Conservation (phyloP, 1,140 invertebrate species). For the Aleiodes sp. region DNA sequence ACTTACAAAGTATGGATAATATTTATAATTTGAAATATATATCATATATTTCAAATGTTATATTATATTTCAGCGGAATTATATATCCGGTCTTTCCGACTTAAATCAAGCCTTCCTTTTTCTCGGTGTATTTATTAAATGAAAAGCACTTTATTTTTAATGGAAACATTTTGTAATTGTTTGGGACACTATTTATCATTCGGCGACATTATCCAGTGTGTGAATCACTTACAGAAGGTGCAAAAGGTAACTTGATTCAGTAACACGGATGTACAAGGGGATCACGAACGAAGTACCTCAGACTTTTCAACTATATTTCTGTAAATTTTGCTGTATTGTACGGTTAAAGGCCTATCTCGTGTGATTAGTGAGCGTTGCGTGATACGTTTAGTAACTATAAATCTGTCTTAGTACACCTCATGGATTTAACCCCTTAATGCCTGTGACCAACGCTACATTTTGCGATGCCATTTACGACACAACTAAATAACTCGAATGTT, state of each 20-base stretch:
- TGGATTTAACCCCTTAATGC: not conserved
- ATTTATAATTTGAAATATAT: too few relatives aligned
- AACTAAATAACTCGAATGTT: not conserved
- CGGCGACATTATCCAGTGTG: not conserved
- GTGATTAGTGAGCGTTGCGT: constrained; percentile 31
- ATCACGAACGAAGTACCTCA: not conserved
- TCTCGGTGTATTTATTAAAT: too few relatives aligned
- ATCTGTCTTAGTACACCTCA: constrained; percentile 20
- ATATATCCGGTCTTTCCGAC: too few relatives aligned
- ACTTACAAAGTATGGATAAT: too few relatives aligned
- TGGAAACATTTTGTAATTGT: not conserved
- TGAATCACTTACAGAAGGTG: not conserved
- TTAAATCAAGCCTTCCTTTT: too few relatives aligned
- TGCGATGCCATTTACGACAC: not conserved
- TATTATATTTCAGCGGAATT: too few relatives aligned
- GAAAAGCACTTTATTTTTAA: too few relatives aligned
- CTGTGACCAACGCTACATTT: constrained; percentile 1
- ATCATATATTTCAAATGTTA: too few relatives aligned
- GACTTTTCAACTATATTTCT: not conserved
- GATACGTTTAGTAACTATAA: constrained; percentile 27
- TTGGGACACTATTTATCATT: not conserved
- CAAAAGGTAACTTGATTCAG: not conserved
- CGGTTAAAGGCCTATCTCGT: not conserved
- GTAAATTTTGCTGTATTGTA: constrained; percentile 5
- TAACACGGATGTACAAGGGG: not conserved